A percentile compares a stretch with the other conserved stretches of the same genome.
Conservation (phyloP, 2,888 invertebrate genomes). For the Melanchra persicariae region DNA sequence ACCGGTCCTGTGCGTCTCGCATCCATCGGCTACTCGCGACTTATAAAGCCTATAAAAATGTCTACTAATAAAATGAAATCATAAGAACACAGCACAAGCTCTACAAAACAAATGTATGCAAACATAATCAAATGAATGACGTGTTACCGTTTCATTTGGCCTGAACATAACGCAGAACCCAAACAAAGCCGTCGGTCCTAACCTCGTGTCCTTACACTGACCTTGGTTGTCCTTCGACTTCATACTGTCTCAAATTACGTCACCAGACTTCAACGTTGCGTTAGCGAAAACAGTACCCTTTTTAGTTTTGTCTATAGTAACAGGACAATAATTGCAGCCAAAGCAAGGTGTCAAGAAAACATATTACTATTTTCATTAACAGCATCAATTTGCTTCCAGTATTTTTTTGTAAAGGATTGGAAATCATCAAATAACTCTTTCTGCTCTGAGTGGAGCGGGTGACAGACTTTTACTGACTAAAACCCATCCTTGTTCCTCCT, state of each 20-base stretch:
- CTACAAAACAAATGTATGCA: slow-evolving; percentile 13
- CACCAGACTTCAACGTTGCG: slow-evolving; percentile 10
- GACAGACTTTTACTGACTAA: too few species aligned
- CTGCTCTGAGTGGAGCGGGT: too few species aligned
- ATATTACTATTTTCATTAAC: neutral
- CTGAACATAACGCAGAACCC: slow-evolving; percentile 23
- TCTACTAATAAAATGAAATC: neutral
- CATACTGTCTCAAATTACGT: slow-evolving; percentile 43
- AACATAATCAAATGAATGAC: slow-evolving; percentile 22
- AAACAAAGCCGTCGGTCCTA: slow-evolving; percentile 25
- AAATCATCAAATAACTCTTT: too few species aligned
- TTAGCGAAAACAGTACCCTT: slow-evolving; percentile 10
- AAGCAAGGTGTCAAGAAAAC: neutral
- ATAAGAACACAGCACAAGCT: neutral
- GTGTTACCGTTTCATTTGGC: slow-evolving; percentile 15
- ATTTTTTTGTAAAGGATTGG: neutral
- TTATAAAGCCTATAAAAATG: too few species aligned
- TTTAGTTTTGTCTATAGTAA: slow-evolving; percentile 10
- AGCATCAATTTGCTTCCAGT: neutral
- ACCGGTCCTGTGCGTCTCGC: too few species aligned
- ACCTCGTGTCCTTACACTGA: slow-evolving; percentile 37
- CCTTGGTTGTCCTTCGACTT: slow-evolving; percentile 45
- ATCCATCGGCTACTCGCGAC: too few species aligned
- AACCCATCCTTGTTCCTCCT: too few species aligned
- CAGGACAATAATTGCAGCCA: neutral